Base-by-base conservation (phyloP, 2,888 invertebrate species). In the Harmothoe impar region DNA sequence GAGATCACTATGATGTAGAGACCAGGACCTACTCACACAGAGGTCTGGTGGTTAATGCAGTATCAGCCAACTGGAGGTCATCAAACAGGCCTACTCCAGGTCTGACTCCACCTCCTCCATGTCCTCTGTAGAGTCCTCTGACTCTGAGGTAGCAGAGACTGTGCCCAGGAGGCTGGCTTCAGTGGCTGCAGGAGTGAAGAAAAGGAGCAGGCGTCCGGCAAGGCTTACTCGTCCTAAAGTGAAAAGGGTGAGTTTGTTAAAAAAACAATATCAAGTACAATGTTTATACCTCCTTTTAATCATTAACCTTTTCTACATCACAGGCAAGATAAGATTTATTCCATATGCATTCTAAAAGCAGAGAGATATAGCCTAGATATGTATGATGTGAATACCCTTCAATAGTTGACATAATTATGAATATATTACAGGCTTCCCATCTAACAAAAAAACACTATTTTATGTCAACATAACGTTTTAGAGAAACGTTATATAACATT, bases 21-120 rank as follows among this genome's bases (percentile, higher is more conserved):
- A 43, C 89, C 12, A 33, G 89, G 17, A 89, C 89, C 29, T 89
- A 89, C 52, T 51, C 35, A 23, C 89, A 89, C 35, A 35, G 89
- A 23, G n/a, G 51, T 0, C 77, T 89, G 23, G 31, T 52, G 15
- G 77, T 77, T 10, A n/a, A n/a, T n/a, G n/a, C n/a, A n/a, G 62
- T 20, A 15, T 62, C 23, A 62, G n/a, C n/a, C 62, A 62, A n/a
- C 62, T 62, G 62, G 62, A 62, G 23, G 62, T 62, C 62, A 62
- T 62, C 62, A 62, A 15, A n/a, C 62, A 62, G 20, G 62, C 62
- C 62, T 62, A 62, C 20, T 62, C 62, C 62, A 62, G 62, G 62
- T 3, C 62, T n/a, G 62, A 62, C 62, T 62, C 62, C 62, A n/a
- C 62, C 62, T 20, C 20, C 62, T 62, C 62, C 62, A 62, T 1